Percentiles rank a stretch among this genome's conserved stretches.
phyloP scores from a whole-genome alignment of 2,888 invertebrate species.

The Pandemis heparana region DNA sequence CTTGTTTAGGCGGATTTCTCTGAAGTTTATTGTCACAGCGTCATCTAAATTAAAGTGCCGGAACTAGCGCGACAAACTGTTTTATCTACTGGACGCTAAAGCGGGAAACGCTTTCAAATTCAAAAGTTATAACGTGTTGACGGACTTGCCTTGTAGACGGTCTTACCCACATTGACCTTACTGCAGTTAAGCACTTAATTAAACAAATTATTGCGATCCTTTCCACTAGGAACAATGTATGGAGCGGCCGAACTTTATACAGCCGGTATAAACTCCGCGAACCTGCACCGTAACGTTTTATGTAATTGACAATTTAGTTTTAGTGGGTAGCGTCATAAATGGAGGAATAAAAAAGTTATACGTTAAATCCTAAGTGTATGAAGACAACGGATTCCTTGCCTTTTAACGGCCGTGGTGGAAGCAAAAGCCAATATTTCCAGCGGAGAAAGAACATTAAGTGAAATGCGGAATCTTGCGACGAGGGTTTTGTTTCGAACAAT shows the following conservation, averaged over 20 bases:
- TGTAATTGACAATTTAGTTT: constrained; percentile 42
- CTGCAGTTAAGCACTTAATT: constrained; percentile 41
- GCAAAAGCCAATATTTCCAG: background rate
- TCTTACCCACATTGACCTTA: too few species aligned
- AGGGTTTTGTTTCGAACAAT: too few species aligned
- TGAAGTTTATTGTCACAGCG: too few species aligned
- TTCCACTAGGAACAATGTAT: constrained; percentile 32
- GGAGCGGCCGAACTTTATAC: constrained; percentile 27
- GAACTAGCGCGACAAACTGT: too few species aligned
- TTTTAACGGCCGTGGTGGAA: background rate
- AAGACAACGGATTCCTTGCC: background rate
- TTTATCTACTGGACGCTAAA: too few species aligned
- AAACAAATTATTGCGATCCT: constrained; percentile 37
- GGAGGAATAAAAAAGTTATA: constrained; percentile 33
- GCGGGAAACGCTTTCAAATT: too few species aligned
- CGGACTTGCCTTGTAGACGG: too few species aligned
- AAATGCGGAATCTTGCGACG: too few species aligned
- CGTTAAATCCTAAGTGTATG: constrained; percentile 20
- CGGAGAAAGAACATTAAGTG: too few species aligned
- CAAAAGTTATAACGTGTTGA: too few species aligned
- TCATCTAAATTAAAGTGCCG: too few species aligned
- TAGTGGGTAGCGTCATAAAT: constrained; percentile 28
- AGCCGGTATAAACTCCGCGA: constrained; percentile 21
- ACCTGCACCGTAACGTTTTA: constrained; percentile 36
- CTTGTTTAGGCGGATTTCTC: too few species aligned